Conservation (phyloP, 2,113 vertebrate genomes). For the Brachypteracias leptosomus region DNA sequence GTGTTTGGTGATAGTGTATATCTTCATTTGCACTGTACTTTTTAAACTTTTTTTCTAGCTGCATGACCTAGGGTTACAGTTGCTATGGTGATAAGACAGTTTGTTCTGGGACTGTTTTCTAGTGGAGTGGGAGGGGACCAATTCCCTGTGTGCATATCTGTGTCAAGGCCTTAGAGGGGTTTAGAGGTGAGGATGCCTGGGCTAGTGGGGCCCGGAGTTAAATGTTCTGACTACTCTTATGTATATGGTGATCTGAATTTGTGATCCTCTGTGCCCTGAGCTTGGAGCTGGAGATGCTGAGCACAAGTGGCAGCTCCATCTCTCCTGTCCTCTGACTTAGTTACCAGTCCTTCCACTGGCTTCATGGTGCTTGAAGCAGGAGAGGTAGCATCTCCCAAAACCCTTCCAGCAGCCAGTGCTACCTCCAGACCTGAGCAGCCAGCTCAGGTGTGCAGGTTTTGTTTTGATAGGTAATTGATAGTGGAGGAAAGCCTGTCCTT, state of each 20-base stretch:
- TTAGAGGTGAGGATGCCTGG: background rate
- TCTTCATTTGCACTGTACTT: constrained; percentile 32
- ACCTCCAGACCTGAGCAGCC: background rate
- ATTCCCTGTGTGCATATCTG: fast-evolving
- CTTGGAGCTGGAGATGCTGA: background rate
- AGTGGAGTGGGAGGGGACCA: fast-evolving
- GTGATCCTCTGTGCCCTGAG: background rate
- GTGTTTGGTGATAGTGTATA: constrained; percentile 31
- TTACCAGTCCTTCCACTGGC: background rate
- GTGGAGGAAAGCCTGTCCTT: background rate
- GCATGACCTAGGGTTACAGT: constrained; percentile 67
- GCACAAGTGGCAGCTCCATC: background rate
- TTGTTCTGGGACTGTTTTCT: background rate
- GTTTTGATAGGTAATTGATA: background rate
- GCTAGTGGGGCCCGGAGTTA: background rate
- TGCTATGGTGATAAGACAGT: constrained; percentile 64
- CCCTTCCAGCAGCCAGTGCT: background rate
- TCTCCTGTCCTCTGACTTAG: background rate
- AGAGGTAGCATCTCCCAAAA: background rate
- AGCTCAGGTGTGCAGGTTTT: background rate
- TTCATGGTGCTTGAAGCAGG: background rate
- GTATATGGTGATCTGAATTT: background rate
- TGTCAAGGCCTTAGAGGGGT: background rate
- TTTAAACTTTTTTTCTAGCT: background rate
- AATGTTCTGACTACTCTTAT: background rate